Evolutionary conservation across 1,140 invertebrate species (phyloP).

Genomic region (Daktulosphaira vitifoliae): DNA sequence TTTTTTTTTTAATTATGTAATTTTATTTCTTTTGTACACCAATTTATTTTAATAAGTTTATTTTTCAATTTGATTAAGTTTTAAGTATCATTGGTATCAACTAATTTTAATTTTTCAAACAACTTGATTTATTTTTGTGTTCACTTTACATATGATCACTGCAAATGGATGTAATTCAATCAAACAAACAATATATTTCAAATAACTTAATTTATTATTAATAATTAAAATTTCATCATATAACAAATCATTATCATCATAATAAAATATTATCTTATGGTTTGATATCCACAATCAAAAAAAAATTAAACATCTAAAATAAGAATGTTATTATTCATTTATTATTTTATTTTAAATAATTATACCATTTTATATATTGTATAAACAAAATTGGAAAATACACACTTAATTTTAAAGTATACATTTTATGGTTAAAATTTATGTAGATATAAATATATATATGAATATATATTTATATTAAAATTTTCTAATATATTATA

Average conservation of each 20-base stretch:
- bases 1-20: no score
- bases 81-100: no score
- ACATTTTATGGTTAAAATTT: background rate
- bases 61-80: no score
- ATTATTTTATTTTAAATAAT: background rate
- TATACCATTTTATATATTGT: background rate
- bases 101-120: no score
- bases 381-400: conserved; percentile 16
- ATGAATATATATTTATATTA: background rate
- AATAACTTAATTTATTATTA: conserved; percentile 17
- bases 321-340: background rate
- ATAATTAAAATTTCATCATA: conserved; percentile 5
- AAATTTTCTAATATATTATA: background rate
- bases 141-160: no score
- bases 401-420: conserved; percentile 5
- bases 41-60: no score
- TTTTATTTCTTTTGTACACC: no score
- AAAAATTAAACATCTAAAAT: conserved; percentile 20
- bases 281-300: conserved; percentile 1
- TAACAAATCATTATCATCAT: conserved; percentile 28
- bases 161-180: no score
- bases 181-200: background rate
- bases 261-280: conserved; percentile 14
- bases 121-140: no score
- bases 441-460: conserved; percentile 7